phyloP scores from a whole-genome alignment of 2,113 vertebrate species.

The Phalacrocorax brasilianus region DNA sequence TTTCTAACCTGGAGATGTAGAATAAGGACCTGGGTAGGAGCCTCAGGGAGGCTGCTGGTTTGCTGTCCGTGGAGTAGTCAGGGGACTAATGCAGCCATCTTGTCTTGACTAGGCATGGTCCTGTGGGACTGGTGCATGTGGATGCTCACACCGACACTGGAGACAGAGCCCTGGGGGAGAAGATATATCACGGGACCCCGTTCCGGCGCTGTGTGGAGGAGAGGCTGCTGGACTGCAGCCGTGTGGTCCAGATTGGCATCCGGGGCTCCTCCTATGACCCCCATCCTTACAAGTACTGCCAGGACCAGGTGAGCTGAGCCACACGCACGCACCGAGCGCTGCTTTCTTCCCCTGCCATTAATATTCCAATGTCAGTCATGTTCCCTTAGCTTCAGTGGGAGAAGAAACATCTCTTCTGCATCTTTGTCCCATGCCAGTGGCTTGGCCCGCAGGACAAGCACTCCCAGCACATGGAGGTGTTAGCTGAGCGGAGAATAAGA shows the following conservation, averaged over 20 bases:
- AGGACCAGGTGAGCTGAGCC: conserved; percentile 77
- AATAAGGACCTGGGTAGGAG: background rate
- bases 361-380: rapidly evolving
- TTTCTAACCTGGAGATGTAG: background rate
- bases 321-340: rapidly evolving
- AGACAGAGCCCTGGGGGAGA: conserved; percentile 83
- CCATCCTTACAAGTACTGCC: conserved; percentile 80
- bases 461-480: rapidly evolving
- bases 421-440: rapidly evolving
- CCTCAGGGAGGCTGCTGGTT: background rate
- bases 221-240: conserved; percentile 84
- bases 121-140: conserved; percentile 89
- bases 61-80: rapidly evolving
- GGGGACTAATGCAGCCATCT: rapidly evolving
- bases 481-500: background rate
- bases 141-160: conserved; percentile 89
- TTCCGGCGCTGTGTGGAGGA: conserved; percentile 92
- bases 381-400: background rate
- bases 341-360: rapidly evolving
- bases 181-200: conserved; percentile 84
- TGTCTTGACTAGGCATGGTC: conserved; percentile 77
- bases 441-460: background rate
- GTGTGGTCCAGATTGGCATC: conserved; percentile 91
- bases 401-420: background rate
- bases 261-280: conserved; percentile 80